Evolutionary conservation across 2,888 invertebrate species (phyloP).

Genomic region (Acleris emargana): DNA sequence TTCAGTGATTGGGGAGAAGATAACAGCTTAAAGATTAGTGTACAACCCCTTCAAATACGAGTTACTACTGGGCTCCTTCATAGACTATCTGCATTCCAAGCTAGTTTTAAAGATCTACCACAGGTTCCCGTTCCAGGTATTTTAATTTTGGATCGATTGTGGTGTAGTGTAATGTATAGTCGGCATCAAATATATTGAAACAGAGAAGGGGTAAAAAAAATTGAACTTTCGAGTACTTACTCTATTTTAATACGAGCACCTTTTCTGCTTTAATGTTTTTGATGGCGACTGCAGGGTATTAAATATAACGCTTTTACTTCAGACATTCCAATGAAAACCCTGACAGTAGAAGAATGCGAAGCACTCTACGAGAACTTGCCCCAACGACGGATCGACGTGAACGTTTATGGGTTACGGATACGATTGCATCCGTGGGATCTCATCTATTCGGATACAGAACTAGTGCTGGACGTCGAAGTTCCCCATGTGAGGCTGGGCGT

Average conservation of each 20-base stretch:
- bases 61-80: conserved; percentile 62
- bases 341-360: conserved; percentile 74
- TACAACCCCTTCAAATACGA: conserved; percentile 54
- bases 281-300: too few species aligned
- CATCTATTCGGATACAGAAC: conserved; percentile 44
- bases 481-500: conserved; percentile 47
- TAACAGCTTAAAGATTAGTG: conserved; percentile 48
- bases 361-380: conserved; percentile 66
- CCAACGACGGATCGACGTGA: conserved; percentile 52
- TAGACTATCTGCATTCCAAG: conserved; percentile 49
- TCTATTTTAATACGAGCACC: too few species aligned
- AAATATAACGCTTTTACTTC: not conserved
- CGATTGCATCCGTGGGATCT: conserved; percentile 62
- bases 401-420: conserved; percentile 49
- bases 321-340: conserved; percentile 56
- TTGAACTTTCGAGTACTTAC: too few species aligned
- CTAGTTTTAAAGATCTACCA: conserved; percentile 51
- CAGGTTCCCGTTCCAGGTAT: conserved; percentile 48
- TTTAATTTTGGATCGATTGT: not conserved
- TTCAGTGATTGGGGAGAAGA: conserved; percentile 71
- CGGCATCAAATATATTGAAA: too few species aligned
- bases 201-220: too few species aligned
- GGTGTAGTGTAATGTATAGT: too few species aligned
- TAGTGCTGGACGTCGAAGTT: conserved; percentile 54
- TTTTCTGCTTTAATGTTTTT: too few species aligned